These are phyloP conservation scores for Helicoverpa zea DNA, from an alignment of 1,140 invertebrate genomes.

Conservation along the genomic window DNA sequence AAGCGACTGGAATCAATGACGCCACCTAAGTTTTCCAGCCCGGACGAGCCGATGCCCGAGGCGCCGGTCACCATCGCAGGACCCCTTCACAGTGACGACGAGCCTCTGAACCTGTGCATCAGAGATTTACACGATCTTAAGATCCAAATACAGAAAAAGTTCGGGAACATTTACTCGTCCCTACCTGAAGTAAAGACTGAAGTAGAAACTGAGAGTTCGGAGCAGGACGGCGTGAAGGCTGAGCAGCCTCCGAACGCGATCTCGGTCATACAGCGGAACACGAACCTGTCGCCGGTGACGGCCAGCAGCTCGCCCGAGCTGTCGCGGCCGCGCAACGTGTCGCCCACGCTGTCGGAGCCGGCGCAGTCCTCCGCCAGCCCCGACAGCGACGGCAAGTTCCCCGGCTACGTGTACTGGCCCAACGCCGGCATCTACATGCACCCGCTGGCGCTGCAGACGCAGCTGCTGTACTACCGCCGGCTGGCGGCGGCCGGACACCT, in stretches of 20 bases:
- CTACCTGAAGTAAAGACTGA: slow-evolving; percentile 81
- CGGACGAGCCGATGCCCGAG: slow-evolving; percentile 77
- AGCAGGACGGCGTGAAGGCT: slow-evolving; percentile 85
- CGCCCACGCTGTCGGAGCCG: slow-evolving; percentile 83
- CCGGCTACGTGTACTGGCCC: slow-evolving; percentile 90
- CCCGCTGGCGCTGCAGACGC: slow-evolving; percentile 90
- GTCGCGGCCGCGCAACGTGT: slow-evolving; percentile 69
- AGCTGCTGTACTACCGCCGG: slow-evolving; percentile 91
- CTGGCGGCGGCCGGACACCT: slow-evolving; percentile 85
- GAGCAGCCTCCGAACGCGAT: slow-evolving; percentile 87
- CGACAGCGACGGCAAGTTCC: slow-evolving; percentile 73
- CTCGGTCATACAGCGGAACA: slow-evolving; percentile 81
- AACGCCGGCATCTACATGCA: slow-evolving; percentile 91
- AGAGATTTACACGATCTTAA: slow-evolving; percentile 90
- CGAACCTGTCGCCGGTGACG: slow-evolving; percentile 65
- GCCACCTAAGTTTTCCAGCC: slow-evolving; percentile 67
- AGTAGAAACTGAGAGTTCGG: slow-evolving; percentile 87
- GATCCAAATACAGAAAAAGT: slow-evolving; percentile 88
- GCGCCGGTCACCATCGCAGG: slow-evolving; percentile 74
- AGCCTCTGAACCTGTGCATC: slow-evolving; percentile 95
- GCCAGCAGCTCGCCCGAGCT: slow-evolving; percentile 75
- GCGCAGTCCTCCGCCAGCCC: slow-evolving; percentile 86
- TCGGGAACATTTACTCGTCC: slow-evolving; percentile 88
- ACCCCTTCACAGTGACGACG: slow-evolving; percentile 87
- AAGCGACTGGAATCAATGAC: slow-evolving; percentile 75